Evolutionary conservation across 2,888 invertebrate genomes (phyloP).

Genomic region (Ophion slaviceki): DNA sequence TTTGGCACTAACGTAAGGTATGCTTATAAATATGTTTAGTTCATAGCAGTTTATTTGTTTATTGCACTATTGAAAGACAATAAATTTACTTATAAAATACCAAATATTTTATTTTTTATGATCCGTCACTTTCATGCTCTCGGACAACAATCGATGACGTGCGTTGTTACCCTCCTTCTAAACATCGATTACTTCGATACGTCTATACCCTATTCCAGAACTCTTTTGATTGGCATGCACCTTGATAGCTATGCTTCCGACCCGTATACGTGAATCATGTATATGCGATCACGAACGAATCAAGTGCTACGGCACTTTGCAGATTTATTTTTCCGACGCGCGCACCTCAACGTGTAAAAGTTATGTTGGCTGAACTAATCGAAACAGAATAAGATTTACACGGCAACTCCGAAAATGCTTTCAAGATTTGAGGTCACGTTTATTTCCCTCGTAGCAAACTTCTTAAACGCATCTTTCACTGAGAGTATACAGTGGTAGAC

Average conservation of each 20-base stretch:
- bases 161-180: not conserved
- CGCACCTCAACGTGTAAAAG: too few species aligned
- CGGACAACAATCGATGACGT: not conserved
- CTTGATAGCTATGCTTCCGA: not conserved
- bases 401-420: too few species aligned
- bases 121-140: not conserved
- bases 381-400: too few species aligned
- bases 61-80: not conserved
- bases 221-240: not conserved
- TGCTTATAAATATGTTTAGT: not conserved
- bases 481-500: too few species aligned
- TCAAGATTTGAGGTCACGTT: too few species aligned
- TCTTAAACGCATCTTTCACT: too few species aligned
- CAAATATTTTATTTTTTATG: not conserved
- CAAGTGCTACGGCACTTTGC: too few species aligned
- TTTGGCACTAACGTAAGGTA: not conserved
- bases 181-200: not conserved
- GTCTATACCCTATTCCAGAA: not conserved
- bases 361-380: too few species aligned
- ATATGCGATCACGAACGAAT: not conserved
- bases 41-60: not conserved
- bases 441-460: too few species aligned
- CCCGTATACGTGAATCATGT: not conserved
- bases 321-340: too few species aligned
- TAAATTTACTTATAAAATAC: not conserved